A percentile compares a stretch with the other conserved stretches of the same genome.
These are phyloP conservation scores for Melopsittacus undulatus DNA, from an alignment of 2,797 vertebrate genomes.

Conservation along the genomic window DNA sequence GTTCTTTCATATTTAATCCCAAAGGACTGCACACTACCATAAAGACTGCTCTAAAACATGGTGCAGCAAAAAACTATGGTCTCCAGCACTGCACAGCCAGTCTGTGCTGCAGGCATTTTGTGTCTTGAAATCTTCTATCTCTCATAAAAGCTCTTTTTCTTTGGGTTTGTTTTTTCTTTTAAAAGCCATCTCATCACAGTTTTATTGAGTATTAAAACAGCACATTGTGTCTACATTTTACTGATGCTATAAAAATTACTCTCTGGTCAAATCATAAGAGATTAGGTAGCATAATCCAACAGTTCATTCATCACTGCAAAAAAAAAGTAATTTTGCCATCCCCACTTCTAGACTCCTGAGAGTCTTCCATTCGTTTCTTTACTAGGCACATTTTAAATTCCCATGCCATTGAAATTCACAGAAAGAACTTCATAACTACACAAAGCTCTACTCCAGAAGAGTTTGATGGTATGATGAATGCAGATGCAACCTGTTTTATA, in stretches of 20 bases:
- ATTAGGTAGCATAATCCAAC: background rate
- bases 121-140: background rate
- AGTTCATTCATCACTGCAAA: background rate
- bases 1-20: background rate
- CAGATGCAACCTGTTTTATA: background rate
- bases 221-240: background rate
- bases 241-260: background rate
- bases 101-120: background rate
- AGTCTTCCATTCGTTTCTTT: background rate
- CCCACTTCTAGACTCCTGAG: background rate
- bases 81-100: background rate
- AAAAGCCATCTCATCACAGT: background rate
- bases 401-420: background rate
- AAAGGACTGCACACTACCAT: background rate
- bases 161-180: background rate
- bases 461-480: background rate
- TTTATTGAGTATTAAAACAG: background rate
- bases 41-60: background rate
- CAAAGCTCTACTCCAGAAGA: background rate
- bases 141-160: background rate
- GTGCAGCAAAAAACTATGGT: background rate
- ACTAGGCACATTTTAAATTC: background rate
- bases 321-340: background rate
- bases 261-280: background rate
- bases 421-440: background rate